These are phyloP conservation scores for Phoeniculus purpureus DNA, from an alignment of 2,797 vertebrate species.

Conservation along the genomic window DNA sequence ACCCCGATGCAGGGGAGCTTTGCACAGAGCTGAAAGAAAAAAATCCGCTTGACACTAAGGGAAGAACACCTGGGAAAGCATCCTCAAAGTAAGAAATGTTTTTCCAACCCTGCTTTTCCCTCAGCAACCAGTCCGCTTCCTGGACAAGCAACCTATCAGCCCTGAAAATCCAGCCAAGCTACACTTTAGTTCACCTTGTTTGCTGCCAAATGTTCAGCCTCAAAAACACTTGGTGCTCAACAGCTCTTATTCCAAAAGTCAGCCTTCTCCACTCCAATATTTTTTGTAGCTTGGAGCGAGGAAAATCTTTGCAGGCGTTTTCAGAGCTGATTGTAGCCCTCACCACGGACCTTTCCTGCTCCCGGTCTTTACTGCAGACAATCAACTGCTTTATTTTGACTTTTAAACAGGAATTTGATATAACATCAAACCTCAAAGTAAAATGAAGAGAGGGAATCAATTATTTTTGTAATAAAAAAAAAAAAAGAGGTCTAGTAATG, in stretches of 20 bases:
- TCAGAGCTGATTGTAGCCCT: not conserved
- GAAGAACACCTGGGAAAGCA: slow-evolving; percentile 31
- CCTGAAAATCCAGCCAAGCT: slow-evolving; percentile 38
- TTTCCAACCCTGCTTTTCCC: not conserved
- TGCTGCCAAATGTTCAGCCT: slow-evolving; percentile 24
- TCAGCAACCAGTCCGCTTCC: not conserved
- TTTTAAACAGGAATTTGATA: not conserved
- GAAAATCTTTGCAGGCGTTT: not conserved
- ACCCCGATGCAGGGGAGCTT: not conserved
- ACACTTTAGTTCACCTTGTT: not conserved
- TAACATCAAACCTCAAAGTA: not conserved
- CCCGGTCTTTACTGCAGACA: not conserved
- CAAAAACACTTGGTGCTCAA: slow-evolving; percentile 14
- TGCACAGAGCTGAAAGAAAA: not conserved
- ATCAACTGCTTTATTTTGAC: not conserved
- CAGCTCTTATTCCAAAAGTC: slow-evolving; percentile 26
- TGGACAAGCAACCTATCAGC: not conserved
- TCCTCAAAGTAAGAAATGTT: not conserved
- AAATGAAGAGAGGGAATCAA: not conserved
- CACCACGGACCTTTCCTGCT: not conserved
- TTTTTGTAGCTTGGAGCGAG: not conserved
- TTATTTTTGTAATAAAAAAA: not conserved
- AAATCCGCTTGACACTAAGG: not conserved
- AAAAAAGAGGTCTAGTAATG: not conserved
- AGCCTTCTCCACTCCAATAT: not conserved